A percentile compares a stretch with the other conserved stretches of the same genome.
These are phyloP conservation scores for Theristicus caerulescens DNA, from an alignment of 2,113 vertebrate genomes.

Conservation along the genomic window DNA sequence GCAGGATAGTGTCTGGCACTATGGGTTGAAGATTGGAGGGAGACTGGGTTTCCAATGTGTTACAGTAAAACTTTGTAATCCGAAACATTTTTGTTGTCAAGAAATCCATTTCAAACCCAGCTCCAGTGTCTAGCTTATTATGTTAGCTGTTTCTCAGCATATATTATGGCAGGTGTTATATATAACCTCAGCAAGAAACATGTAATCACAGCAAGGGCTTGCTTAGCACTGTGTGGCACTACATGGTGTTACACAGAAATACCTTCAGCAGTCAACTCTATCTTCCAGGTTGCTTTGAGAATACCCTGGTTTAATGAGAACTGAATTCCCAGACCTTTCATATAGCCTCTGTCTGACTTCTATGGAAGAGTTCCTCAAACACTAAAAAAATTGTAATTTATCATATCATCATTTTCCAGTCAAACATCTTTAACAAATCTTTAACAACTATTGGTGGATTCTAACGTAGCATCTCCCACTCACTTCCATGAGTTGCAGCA, in stretches of 20 bases:
- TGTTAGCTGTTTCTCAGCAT: not conserved
- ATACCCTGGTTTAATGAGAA: not conserved
- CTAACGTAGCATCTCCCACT: fast-evolving
- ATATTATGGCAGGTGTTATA: not conserved
- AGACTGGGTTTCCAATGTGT: not conserved
- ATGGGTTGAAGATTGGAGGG: not conserved
- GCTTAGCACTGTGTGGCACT: not conserved
- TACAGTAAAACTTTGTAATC: not conserved
- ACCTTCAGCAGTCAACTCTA: not conserved
- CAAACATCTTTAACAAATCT: not conserved
- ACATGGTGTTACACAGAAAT: not conserved
- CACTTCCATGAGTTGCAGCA: not conserved
- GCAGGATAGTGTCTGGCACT: not conserved
- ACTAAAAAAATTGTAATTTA: not conserved
- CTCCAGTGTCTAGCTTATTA: not conserved
- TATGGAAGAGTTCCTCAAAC: not conserved
- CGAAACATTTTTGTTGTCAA: not conserved
- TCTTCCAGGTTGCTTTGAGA: not conserved
- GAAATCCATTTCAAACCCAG: not conserved
- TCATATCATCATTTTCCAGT: not conserved
- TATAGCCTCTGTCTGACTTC: not conserved
- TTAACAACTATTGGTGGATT: not conserved
- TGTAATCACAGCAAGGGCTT: not conserved
- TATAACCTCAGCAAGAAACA: not conserved
- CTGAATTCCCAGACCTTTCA: not conserved